phyloP scores from a whole-genome alignment of 2,797 vertebrate species.

The Calcarius lapponicus region DNA sequence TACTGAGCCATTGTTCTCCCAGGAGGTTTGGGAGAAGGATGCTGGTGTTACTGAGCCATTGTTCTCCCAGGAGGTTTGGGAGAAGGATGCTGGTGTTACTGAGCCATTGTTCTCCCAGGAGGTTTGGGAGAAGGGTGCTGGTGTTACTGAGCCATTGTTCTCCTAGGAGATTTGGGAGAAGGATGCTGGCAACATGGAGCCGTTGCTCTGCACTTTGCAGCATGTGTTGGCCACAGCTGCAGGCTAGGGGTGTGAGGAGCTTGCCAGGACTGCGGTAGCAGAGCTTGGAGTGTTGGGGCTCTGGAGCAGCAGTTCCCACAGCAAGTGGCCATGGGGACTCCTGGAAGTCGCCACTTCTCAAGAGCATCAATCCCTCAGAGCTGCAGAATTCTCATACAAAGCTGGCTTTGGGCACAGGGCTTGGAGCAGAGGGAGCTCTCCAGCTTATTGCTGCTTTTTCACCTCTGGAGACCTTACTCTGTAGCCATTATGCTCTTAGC shows the following conservation, averaged over 20 bases:
- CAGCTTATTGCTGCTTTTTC: neutral
- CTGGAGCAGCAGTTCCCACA: neutral
- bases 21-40: neutral
- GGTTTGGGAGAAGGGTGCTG: neutral
- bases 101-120: neutral
- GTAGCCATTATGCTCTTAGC: neutral
- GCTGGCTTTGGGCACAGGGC: neutral
- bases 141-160: neutral
- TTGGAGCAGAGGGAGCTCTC: neutral
- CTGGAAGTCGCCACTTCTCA: neutral
- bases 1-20: neutral
- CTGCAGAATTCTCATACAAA: neutral
- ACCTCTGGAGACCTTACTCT: neutral
- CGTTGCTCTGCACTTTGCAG: neutral
- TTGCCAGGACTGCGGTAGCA: neutral
- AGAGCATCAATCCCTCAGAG: fast-evolving
- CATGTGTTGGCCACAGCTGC: neutral
- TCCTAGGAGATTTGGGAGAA: neutral
- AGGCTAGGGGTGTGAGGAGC: neutral
- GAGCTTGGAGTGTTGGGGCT: neutral
- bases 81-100: neutral
- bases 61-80: neutral
- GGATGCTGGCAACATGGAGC: neutral
- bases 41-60: neutral
- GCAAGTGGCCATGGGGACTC: neutral